Evolutionary conservation across 2,888 invertebrate genomes (phyloP).

Genomic region (Odontocolon sp.): DNA sequence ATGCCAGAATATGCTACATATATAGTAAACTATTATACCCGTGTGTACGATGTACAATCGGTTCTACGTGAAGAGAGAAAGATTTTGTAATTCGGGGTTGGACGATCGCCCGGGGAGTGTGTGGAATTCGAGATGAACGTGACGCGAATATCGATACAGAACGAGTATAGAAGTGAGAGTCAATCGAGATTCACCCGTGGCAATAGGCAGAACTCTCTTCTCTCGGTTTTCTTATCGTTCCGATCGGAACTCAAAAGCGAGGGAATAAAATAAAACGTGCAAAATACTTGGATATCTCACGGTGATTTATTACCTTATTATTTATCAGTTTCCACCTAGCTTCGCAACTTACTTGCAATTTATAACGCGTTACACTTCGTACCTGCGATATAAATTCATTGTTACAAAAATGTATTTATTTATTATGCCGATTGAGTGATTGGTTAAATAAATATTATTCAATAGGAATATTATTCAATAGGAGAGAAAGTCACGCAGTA

Average conservation of each 20-base stretch:
- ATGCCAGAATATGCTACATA: slow-evolving; percentile 2
- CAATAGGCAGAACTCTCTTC: slow-evolving; percentile 37
- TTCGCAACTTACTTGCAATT: background rate
- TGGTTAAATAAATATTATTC: too few relatives aligned
- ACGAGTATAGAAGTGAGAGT: slow-evolving; percentile 33
- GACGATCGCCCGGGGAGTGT: slow-evolving; percentile 55
- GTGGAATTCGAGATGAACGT: slow-evolving; percentile 59
- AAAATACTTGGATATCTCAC: background rate
- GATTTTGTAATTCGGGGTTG: slow-evolving; percentile 56
- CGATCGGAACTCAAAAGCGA: background rate
- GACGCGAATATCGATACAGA: slow-evolving; percentile 52
- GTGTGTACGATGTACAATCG: too few relatives aligned
- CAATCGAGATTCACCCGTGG: slow-evolving; percentile 55
- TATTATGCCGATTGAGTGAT: too few relatives aligned
- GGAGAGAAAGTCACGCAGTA: too few relatives aligned
- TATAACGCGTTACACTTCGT: background rate
- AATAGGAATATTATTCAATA: too few relatives aligned
- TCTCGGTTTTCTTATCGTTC: slow-evolving; percentile 22
- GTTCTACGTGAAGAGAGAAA: slow-evolving; percentile 50
- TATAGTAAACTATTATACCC: background rate
- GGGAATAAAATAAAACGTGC: background rate
- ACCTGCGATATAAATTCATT: background rate
- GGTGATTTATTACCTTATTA: background rate
- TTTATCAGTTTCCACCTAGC: background rate
- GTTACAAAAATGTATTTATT: too few relatives aligned